Base-by-base conservation (phyloP, 2,888 invertebrate species). In the Steinernema hermaphroditum region DNA sequence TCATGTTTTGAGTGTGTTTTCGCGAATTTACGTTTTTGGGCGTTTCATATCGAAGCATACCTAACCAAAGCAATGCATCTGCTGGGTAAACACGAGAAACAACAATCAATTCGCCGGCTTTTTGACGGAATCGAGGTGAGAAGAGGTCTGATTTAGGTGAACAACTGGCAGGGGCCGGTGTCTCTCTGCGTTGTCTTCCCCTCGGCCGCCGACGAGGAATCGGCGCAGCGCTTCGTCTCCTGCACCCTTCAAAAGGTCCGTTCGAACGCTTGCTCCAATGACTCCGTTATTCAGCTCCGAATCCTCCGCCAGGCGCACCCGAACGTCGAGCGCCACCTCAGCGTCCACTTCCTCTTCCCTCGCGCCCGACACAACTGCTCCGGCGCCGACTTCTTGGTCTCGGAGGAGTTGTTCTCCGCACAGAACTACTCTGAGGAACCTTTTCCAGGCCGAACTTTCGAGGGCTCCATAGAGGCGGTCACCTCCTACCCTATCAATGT, bases 401-500 rank as follows among this genome's bases (percentile, higher is more conserved):
- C 37, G 37, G 37, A 12, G 37, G 37, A 37, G 12, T 12, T 37
- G 37, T 12, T 37, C 37, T 4, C 6, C 4, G 37, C 37, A n/a
- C n/a, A n/a, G 24, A 54, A 27, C 4, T n/a, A n/a, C 22, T 54
- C 24, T 27, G 12, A 2, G 54, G 27, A 2, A 6, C 27, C 19
- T 24, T 27, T 6, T 4, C 16, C 12, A 4, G 54, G 2, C 22
- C 54, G 68, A 12, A 19, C 74, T 22, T 34, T 16, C 19, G 29
- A 73, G n/a, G 41, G 72, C 16, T 2, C 27, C 24, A 41, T 34
- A 12, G 41, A 50, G 71, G 32, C 37, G 24, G 24, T 77, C 49
- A 16, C 37, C 50, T 0, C 43, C 32, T 76, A 76, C 46, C 76
- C 76, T n/a, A 74, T 76, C n/a, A 76, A 76, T 27, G 24, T 50